Evolutionary conservation across 2,797 vertebrate species (phyloP).

Genomic region (Acropternis orthonyx): DNA sequence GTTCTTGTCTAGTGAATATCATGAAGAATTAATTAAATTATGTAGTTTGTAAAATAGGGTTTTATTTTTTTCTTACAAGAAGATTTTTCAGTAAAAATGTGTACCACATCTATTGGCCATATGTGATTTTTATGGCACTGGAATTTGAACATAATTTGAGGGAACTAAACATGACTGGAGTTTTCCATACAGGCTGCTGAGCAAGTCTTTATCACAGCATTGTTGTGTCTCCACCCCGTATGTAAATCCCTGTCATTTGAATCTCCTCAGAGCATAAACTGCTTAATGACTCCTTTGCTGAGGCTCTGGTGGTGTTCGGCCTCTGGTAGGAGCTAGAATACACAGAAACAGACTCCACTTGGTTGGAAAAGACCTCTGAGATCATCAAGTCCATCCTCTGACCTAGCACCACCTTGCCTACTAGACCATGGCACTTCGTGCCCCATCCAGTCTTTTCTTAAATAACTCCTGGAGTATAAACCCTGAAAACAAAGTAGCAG

Average conservation of each 20-base stretch:
- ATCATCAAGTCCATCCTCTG: too few relatives aligned
- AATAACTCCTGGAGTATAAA: background rate
- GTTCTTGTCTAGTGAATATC: background rate
- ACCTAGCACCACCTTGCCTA: too few relatives aligned
- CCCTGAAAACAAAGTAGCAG: background rate
- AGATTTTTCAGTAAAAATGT: background rate
- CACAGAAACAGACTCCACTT: too few relatives aligned
- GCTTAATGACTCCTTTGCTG: background rate
- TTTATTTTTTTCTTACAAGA: background rate
- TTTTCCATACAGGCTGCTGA: background rate
- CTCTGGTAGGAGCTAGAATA: background rate
- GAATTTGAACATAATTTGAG: background rate
- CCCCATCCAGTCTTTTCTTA: too few relatives aligned
- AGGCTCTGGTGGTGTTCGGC: background rate
- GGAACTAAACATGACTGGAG: background rate
- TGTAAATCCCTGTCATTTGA: background rate
- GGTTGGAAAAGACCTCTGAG: too few relatives aligned
- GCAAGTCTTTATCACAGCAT: background rate
- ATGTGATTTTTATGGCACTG: background rate
- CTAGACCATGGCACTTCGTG: too few relatives aligned
- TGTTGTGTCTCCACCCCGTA: background rate
- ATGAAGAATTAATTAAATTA: background rate
- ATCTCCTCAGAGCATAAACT: background rate
- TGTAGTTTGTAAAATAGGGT: background rate
- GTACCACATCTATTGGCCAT: background rate